Conservation (phyloP, 2,797 vertebrate species). For the Emydoidea blandingii region DNA sequence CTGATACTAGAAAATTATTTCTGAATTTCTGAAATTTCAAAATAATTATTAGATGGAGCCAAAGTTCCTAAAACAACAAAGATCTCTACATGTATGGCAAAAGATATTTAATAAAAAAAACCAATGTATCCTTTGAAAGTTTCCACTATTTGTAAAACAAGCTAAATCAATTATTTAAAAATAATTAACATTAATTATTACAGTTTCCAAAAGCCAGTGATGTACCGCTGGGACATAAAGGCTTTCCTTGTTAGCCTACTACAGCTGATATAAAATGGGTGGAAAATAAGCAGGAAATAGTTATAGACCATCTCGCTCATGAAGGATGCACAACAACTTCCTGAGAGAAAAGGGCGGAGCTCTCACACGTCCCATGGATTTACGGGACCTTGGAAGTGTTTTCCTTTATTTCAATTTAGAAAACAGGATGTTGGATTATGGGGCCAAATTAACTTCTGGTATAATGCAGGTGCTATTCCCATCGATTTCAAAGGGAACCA, state of each 20-base stretch:
- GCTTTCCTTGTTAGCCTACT: neutral
- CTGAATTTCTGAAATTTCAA: neutral
- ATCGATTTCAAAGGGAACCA: neutral
- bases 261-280: neutral
- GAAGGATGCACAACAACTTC: neutral
- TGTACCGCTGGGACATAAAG: neutral
- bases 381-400: neutral
- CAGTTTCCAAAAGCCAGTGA: neutral
- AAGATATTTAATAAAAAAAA: neutral
- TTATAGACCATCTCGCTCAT: neutral
- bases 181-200: neutral
- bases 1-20: neutral
- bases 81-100: neutral
- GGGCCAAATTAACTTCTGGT: neutral
- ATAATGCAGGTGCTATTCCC: neutral
- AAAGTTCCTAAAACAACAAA: neutral
- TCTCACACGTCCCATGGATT: neutral
- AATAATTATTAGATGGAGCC: neutral
- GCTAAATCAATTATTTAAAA: neutral
- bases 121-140: neutral
- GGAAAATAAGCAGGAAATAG: neutral
- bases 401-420: neutral
- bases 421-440: neutral
- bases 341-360: neutral
- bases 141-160: neutral